These are phyloP conservation scores for Oscheius sp. DNA, from an alignment of 2,888 invertebrate genomes.

Conservation along the genomic window DNA sequence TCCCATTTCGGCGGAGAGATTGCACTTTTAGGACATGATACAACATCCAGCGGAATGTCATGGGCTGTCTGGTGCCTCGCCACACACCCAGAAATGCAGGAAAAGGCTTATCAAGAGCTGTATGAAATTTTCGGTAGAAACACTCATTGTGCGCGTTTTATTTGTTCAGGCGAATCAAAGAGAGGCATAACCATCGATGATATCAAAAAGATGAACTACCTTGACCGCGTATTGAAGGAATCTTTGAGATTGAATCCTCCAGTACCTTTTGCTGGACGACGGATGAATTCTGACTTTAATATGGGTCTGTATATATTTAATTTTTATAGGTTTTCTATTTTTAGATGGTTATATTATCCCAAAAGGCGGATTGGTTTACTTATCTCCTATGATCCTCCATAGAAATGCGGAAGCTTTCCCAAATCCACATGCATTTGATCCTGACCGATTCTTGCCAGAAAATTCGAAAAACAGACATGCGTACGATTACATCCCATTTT, in stretches of 20 bases:
- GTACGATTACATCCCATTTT: slow-evolving; percentile 68
- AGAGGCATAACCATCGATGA: slow-evolving; percentile 72
- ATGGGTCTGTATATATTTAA: slow-evolving; percentile 45
- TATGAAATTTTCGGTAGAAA: slow-evolving; percentile 29
- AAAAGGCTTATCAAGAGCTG: slow-evolving; percentile 50
- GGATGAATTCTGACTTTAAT: slow-evolving; percentile 48
- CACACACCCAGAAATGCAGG: slow-evolving; percentile 73
- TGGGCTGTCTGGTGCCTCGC: slow-evolving; percentile 74
- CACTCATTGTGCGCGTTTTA: background rate
- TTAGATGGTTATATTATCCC: slow-evolving; percentile 45
- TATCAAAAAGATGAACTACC: slow-evolving; percentile 64
- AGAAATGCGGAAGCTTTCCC: slow-evolving; percentile 31
- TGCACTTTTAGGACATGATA: slow-evolving; percentile 74
- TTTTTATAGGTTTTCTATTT: too few relatives aligned
- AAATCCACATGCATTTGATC: slow-evolving; percentile 74
- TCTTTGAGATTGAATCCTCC: slow-evolving; percentile 54
- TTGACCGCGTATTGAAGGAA: slow-evolving; percentile 72
- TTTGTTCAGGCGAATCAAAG: slow-evolving; percentile 37
- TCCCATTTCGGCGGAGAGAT: background rate
- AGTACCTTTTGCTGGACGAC: slow-evolving; percentile 53
- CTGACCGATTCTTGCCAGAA: slow-evolving; percentile 75
- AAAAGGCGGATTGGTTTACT: slow-evolving; percentile 39
- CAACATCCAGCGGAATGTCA: slow-evolving; percentile 74
- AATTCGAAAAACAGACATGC: slow-evolving; percentile 63
- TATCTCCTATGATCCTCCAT: slow-evolving; percentile 45